Base-by-base conservation (phyloP, 2,113 vertebrate genomes). In the Siniperca chuatsi region DNA sequence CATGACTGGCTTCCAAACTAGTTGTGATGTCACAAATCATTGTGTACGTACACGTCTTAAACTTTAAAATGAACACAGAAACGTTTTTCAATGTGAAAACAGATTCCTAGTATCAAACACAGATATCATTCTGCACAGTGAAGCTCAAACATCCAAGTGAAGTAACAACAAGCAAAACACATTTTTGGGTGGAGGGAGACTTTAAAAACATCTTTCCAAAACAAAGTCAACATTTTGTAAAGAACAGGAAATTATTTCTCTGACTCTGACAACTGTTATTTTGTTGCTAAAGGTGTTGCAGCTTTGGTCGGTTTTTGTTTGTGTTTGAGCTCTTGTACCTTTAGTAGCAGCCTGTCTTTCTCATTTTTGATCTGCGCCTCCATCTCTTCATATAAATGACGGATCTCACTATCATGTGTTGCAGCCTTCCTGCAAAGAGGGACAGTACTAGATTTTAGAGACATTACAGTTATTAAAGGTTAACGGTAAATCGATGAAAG, bases 371-470 rank as follows among this genome's bases (percentile, higher is more conserved):
- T 97, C 85, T 98, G 97, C 35, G 97, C 97, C 68, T 99, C 98
- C 97, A 98, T 98, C 94, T 99, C 98, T 82, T 98, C 97, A 3
- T 98, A 98, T n/a, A 99, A 95, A 62, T 96, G 91, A 5, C 96
- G 95, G 71, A 98, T 98, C 95, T 99, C 97, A 79, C 94, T 96
- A 95, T 97, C 96, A 69, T 98, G 97, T 57, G 96, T 95, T 20
- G 96, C 95, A 44, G 96, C 95, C 91, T 97, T 99, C 94, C 98
- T 99, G 94, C 52, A 75, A 44, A 75, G 29, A 70, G 16, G 18
- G 18, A 46, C 62, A 64, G 70, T 7, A n/a, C 7, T 10, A 15
- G 4, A 23, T 5, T 7, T 75, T 33, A 61, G 6, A 64, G 33
- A 70, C 9, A 8, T 71, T 25, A 6, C 40, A 16, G 16, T 79